Conservation (phyloP, 1,140 invertebrate species). For the Bathynomus jamesi region DNA sequence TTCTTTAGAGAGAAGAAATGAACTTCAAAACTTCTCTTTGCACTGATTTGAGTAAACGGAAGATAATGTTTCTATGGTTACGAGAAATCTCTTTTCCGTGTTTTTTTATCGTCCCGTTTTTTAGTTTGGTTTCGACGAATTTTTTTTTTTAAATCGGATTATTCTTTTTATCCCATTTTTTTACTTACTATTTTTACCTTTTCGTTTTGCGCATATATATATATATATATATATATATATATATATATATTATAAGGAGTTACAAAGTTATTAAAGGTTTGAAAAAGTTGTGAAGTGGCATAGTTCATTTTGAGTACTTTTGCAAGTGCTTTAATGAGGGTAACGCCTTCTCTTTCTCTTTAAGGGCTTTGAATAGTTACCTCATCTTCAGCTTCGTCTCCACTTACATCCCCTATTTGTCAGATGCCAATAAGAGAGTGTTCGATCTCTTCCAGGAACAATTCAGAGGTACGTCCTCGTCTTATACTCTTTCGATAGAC, state of each 20-base stretch:
- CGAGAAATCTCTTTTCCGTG: no score
- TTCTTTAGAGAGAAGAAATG: no score
- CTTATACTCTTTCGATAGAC: not conserved
- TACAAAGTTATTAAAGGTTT: not conserved
- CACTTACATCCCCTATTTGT: conserved; percentile 52
- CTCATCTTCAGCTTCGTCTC: conserved; percentile 53
- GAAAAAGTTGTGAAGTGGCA: not conserved
- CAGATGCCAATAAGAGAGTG: conserved; percentile 49
- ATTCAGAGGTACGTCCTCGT: conserved; percentile 44
- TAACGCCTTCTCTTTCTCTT: no score
- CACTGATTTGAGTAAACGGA: no score
- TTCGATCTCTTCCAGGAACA: conserved; percentile 48
- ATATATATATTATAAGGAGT: no score
- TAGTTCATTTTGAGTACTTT: conserved; percentile 2
- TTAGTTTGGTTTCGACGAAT: not conserved
- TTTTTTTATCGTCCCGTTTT: no score
- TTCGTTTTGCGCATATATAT: no score
- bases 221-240: not conserved
- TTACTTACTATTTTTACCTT: not conserved
- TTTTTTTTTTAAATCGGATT: conserved; percentile 14
- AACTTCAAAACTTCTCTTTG: no score
- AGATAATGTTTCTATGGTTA: no score
- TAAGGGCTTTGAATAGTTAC: conserved; percentile 54
- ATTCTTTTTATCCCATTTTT: conserved; percentile 8
- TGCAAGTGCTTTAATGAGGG: no score